Base-by-base conservation (phyloP, 2,888 invertebrate species). In the Venusia cambrica region DNA sequence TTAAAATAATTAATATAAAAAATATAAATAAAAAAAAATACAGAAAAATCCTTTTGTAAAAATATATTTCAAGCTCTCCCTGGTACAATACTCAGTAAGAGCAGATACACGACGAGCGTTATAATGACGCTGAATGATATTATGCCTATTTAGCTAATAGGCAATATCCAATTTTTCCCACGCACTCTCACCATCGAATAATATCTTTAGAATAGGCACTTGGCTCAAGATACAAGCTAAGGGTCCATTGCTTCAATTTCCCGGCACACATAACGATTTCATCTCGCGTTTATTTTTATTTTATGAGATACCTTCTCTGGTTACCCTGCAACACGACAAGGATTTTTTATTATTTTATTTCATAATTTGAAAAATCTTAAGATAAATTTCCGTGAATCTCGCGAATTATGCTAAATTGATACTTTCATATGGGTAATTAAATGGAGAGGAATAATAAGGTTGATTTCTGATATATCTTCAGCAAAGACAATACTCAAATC, bases 211-310 rank as follows among this genome's bases (percentile, higher is more conserved):
- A 18, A 24, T 22, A 8, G 22, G 32, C n/a, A 22, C 16, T 22
- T 15, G 22, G 4, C 16, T 22, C 31, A 22, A 7, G 16, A 13
- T n/a, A n/a, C n/a, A n/a, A 14, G 13, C 4, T 31, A 16, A 12
- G n/a, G 13, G 24, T 13, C 27, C 27, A 19, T 40, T 19, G 35
- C 15, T 27, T 19, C 26, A 40, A 35, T 35, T 40, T 35, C 27
- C 27, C 13, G 24, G 39, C 39, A 22, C 15, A 34, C 12, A 24
- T 37, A 36, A 21, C 30, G 40, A 22, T 33, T 19, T 38, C 35
- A 40, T 41, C 31, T 46, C 30, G 37, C 43, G 34, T 48, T 43
- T 48, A 43, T 45, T 48, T 48, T 38, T 37, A 45, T 45, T 40
- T 34, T 36, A 40, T 11, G 38, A 29, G 27, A 38, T 35, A 28